Evolutionary conservation across 2,888 invertebrate genomes (phyloP), one percentile per base, ranked within the genome.

Genomic region (Cosmia trapezina): DNA sequence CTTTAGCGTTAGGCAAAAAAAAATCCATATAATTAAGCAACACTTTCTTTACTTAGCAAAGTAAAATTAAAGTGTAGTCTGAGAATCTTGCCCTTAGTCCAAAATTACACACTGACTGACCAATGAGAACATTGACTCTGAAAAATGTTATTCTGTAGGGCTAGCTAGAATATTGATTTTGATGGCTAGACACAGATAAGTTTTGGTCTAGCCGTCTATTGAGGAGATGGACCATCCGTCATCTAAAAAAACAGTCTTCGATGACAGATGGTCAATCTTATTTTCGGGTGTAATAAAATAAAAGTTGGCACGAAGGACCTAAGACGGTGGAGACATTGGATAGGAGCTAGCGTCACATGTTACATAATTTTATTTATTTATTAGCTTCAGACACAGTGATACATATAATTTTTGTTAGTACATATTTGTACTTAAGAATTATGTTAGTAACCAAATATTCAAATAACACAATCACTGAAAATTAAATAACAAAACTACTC

Each of bases 181-280:
- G 22, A 73, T 72, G 37, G 28, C n/a, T 28, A 74, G 53, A 45
- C 28, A 47, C 6, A 47, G 17, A 62, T 75, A 61, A 41, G 0
- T 22, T 45, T 17, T 47, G 22, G 12, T 12, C 12, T 5, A 60
- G 22, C 17, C 19, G 6, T 45, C 43, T 22, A 33, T 53, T 4
- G 5, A 57, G 11, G 9, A 62, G 45, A 51, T 56, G 53, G n/a
- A 60, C 51, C 22, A 78, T 59, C 62, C 41, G 14, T 78, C 57
- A 70, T 57, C 17, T 22, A 28, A 47, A 33, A 64, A 70, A 53
- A 51, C 28, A 41, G 33, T 60, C 19, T 19, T 8, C 5, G 51
- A 22, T 47, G 33, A 62, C 47, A 47, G 14, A 41, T 49, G 8
- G 9, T 49, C 17, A n/a, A 28, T 72, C 17, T 73, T 57, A 4